A percentile compares a stretch with the other conserved stretches of the same genome.
Evolutionary conservation across 64 coral and sea anemone genomes (phyloP).

Genomic region (Dendrophyllia cribrosa): DNA sequence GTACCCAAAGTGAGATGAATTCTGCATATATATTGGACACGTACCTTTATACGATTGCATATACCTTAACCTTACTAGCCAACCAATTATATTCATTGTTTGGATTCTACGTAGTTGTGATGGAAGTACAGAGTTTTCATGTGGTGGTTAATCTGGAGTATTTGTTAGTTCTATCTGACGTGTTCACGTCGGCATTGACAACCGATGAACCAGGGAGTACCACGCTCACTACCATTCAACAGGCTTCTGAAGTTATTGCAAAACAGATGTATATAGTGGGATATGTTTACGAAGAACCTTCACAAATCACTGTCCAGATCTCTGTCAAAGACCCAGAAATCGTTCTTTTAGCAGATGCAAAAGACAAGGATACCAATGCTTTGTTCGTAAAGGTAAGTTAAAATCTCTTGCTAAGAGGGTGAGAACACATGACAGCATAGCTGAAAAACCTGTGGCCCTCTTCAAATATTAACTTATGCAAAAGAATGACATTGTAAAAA

Average conservation of each 20-base stretch:
- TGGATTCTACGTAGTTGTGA: slow-evolving; percentile 57
- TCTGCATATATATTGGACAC: no score
- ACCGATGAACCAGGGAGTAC: slow-evolving; percentile 8
- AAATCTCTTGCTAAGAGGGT: background rate
- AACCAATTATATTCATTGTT: no score
- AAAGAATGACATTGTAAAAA: no score
- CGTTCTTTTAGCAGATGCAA: slow-evolving; percentile 91
- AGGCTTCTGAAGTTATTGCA: slow-evolving; percentile 6
- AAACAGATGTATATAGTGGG: background rate
- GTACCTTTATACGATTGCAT: no score
- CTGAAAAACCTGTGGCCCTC: no score
- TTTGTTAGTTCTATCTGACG: slow-evolving; percentile 66
- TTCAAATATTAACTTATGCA: no score
- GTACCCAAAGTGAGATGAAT: no score
- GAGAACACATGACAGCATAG: no score
- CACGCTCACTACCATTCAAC: background rate
- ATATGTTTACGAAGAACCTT: slow-evolving; percentile 58
- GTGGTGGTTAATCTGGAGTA: slow-evolving; percentile 89
- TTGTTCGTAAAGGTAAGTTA: slow-evolving; percentile 87
- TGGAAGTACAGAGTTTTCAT: slow-evolving; percentile 68
- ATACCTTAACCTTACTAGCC: no score
- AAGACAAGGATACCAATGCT: slow-evolving; percentile 92
- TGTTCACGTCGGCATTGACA: slow-evolving; percentile 85
- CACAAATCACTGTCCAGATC: slow-evolving; percentile 69
- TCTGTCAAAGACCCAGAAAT: slow-evolving; percentile 87